These are phyloP conservation scores for Malachius bipustulatus DNA, from an alignment of 2,888 invertebrate species.

Conservation along the genomic window DNA sequence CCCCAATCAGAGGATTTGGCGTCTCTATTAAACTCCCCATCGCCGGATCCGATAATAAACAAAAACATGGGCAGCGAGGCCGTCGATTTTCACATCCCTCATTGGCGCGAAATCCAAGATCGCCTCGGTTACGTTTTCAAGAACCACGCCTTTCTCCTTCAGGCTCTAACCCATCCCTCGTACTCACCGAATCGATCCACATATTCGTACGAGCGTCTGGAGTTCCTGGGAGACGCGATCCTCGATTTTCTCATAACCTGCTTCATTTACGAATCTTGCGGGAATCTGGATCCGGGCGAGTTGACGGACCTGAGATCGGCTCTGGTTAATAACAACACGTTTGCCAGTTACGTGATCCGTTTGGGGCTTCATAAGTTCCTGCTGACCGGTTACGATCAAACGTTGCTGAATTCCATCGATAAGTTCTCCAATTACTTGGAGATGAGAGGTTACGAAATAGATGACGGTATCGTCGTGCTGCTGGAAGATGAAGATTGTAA, in stretches of 20 bases:
- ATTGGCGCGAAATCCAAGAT: slow-evolving; percentile 42
- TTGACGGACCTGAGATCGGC: slow-evolving; percentile 90
- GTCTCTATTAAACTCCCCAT: slow-evolving; percentile 22
- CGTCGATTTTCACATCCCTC: slow-evolving; percentile 36
- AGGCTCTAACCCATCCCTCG: slow-evolving; percentile 89
- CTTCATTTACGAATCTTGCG: slow-evolving; percentile 70
- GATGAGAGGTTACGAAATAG: slow-evolving; percentile 45
- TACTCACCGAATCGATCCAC: slow-evolving; percentile 72
- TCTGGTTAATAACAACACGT: slow-evolving; percentile 91
- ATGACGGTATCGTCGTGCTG: slow-evolving; percentile 56
- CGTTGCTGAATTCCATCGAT: slow-evolving; percentile 43
- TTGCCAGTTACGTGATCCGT: slow-evolving; percentile 80
- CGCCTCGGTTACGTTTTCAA: slow-evolving; percentile 65
- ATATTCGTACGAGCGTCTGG: slow-evolving; percentile 79
- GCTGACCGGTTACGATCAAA: slow-evolving; percentile 41
- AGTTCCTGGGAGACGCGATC: slow-evolving; percentile 86
- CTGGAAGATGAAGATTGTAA: slow-evolving; percentile 51
- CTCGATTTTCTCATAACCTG: slow-evolving; percentile 82
- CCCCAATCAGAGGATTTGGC: slow-evolving; percentile 28
- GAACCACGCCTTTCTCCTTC: slow-evolving; percentile 69
- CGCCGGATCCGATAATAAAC: slow-evolving; percentile 34
- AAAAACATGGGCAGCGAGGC: slow-evolving; percentile 33
- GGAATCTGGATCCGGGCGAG: slow-evolving; percentile 63
- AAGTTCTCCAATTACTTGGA: slow-evolving; percentile 54
- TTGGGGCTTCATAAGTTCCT: slow-evolving; percentile 72